Conservation (phyloP, 2,888 invertebrate species). For the Pristionchus japonicus region DNA sequence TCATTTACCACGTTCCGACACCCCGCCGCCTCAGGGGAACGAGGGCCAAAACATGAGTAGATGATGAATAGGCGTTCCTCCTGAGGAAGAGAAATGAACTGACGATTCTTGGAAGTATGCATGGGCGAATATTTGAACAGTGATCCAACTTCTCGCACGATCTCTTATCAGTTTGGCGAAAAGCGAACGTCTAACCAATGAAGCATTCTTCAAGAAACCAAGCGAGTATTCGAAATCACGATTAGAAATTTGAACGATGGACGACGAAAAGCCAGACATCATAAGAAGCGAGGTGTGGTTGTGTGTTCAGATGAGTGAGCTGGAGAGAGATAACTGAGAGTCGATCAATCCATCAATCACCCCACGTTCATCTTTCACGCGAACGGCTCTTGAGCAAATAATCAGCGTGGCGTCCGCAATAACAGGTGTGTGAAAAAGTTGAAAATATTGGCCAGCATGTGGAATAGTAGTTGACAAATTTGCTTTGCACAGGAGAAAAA, state of each 20-base stretch:
- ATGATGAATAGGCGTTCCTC: background rate
- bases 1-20: background rate
- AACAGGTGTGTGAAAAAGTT: background rate
- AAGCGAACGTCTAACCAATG: too few relatives aligned
- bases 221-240: too few relatives aligned
- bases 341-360: background rate
- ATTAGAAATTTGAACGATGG: too few relatives aligned
- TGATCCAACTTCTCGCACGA: too few relatives aligned
- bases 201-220: too few relatives aligned
- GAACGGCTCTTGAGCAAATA: background rate
- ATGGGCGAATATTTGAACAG: background rate
- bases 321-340: too few relatives aligned
- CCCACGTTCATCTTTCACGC: background rate
- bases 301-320: too few relatives aligned
- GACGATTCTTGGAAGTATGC: background rate
- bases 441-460: too few relatives aligned
- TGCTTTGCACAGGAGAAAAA: too few relatives aligned
- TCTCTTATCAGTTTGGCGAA: too few relatives aligned
- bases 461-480: too few relatives aligned
- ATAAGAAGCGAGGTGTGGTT: background rate
- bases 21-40: background rate
- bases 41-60: background rate
- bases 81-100: too few relatives aligned
- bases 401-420: background rate
- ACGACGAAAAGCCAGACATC: background rate